Evolutionary conservation across 2,797 vertebrate genomes (phyloP), one percentile per base, ranked within the genome.

Genomic region (Hydrophis major): DNA sequence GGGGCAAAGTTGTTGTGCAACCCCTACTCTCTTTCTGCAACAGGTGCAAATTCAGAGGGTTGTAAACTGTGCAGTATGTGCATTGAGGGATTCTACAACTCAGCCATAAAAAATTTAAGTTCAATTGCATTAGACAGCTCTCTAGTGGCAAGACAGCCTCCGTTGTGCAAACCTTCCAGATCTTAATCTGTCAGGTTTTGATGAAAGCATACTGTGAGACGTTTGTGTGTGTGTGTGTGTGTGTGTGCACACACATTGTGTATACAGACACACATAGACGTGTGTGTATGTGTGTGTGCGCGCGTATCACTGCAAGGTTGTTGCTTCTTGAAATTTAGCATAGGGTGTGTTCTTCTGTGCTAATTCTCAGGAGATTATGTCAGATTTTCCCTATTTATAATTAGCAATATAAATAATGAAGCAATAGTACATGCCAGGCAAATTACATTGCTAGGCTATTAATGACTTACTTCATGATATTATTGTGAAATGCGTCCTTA

Each of bases 351-450:
- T 47, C n/a, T 94, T 93, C 69, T 93, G 74, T 27, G 90, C 90
- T 47, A 53, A 94, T 94, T 89, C 92, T 66, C 74, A 95, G 83
- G 86, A 94, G 92, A 93, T 95, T 95, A 95, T 83, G 61, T 93
- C 94, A 95, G 95, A 95, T 91, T 93, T 94, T 50, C 95, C 87
- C 27, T 93, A 94, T 91, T 95, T 94, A 90, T 95, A 95, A 96
- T 95, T 94, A 93, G 91, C 60, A 94, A 94, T 83, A 96, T 95
- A 96, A 97, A 96, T 96, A 96, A 96, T 96, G 91, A 96, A 92
- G 92, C 95, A 96, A 96, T 25, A 93, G 83, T 93, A 96, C 88
- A 93, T 92, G 95, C 95, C 95, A 97, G 94, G 95, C 92, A 96
- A 95, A 96, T 96, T 94, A 88, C 95, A 93, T 94, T 96, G 94